Evolutionary conservation across 2,113 vertebrate species (phyloP), one percentile per base, ranked within the genome.

Genomic region (Pseudonaja textilis): DNA sequence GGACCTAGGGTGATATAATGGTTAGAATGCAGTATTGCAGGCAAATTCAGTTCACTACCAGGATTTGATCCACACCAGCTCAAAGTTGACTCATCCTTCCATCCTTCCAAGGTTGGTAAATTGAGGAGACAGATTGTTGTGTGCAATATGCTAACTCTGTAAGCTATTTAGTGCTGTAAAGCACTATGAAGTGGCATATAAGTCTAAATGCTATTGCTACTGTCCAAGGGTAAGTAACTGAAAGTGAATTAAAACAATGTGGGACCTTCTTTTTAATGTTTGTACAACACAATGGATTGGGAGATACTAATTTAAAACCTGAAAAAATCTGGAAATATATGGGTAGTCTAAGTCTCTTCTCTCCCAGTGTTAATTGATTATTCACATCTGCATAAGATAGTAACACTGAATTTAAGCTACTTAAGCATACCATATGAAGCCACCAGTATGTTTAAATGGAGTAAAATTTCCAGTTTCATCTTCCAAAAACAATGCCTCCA

Each of bases 371-470:
- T 81, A 81, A 81, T 42, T 81, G 18, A 81, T 20, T 81, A 81
- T 81, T 81, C 34, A 96, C 96, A 2, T 93, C 89, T 89, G 59
- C 25, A 64, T 64, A 54, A 90, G 34, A 26, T 42, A 26, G 81
- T 45, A 91, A 34, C 1, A 56, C 5, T 56, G 22, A 54, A 10
- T 81, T 42, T 81, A 22, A 81, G 6, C 1, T 22, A 42, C 5
- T 81, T 81, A 81, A 81, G 7, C 74, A 81, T 42, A 81, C 23
- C 34, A 81, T 81, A 81, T 81, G 34, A 81, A 81, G 18, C 18
- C 52, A 91, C 81, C 25, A 56, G 8, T 85, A n/a, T 45, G 6
- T 26, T 52, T 8, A 85, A 81, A 23, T 29, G 12, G 64, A 81
- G 50, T 54, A 55, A 39, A 2, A 22, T 52, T 39, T 54, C 10